phyloP scores from a whole-genome alignment of 2,888 invertebrate species.

The Ophion ventricosus region DNA sequence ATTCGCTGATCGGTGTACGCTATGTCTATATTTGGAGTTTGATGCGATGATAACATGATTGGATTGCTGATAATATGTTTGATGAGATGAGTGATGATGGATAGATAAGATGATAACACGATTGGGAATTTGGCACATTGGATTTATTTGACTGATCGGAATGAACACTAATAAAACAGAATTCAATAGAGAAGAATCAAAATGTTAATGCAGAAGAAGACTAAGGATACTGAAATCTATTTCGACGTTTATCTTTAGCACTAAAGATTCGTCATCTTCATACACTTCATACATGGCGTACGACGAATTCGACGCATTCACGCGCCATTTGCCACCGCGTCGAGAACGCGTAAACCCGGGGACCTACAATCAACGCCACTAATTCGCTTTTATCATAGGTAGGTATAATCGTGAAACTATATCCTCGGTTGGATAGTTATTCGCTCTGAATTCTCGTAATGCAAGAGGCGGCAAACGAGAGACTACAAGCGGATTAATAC shows the following conservation, averaged over 20 bases:
- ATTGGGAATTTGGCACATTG: background rate
- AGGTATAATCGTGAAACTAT: constrained; percentile 5
- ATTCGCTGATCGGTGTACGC: no score
- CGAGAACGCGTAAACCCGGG: background rate
- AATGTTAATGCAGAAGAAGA: background rate
- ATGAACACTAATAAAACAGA: background rate
- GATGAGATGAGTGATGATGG: no score
- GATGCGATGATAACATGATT: no score
- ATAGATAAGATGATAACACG: no score
- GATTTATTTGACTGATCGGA: background rate
- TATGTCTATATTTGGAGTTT: no score
- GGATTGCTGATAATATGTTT: no score
- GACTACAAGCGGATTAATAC: constrained; percentile 71
- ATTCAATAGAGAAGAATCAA: background rate
- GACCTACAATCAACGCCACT: constrained; percentile 24
- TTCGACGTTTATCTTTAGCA: background rate
- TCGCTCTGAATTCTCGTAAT: constrained; percentile 47
- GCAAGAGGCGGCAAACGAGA: constrained; percentile 58
- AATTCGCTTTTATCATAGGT: constrained; percentile 30
- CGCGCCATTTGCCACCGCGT: background rate
- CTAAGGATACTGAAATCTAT: background rate
- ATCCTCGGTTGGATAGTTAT: constrained; percentile 29
- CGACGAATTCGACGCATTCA: background rate
- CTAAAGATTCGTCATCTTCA: background rate
- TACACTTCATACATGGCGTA: background rate